Evolutionary conservation across 2,113 vertebrate genomes (phyloP).

Genomic region (Hemiprocne comata): DNA sequence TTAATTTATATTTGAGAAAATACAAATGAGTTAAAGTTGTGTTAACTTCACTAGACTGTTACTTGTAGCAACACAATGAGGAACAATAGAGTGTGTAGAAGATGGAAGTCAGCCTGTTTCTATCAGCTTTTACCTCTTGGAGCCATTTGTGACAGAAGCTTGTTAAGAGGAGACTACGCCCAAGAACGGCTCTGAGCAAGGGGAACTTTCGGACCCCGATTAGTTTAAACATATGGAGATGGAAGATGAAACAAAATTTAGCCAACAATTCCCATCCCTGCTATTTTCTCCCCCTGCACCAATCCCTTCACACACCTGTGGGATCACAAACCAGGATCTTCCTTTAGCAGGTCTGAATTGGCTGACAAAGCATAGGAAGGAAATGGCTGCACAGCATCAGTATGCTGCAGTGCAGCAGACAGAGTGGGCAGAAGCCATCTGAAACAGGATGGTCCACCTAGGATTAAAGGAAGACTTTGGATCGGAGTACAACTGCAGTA

Average conservation of each 20-base stretch:
- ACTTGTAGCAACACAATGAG: not conserved
- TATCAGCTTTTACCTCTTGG: not conserved
- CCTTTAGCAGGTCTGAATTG: not conserved
- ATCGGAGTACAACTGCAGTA: not conserved
- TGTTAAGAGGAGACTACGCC: not conserved
- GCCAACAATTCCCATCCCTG: not conserved
- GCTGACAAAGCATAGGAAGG: not conserved
- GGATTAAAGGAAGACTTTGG: not conserved
- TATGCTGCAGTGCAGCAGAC: rapidly evolving
- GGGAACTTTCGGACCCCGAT: not conserved
- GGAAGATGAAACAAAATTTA: not conserved
- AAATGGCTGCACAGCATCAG: not conserved
- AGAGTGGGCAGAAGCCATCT: not conserved
- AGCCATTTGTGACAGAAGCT: not conserved
- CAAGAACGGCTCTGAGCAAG: not conserved
- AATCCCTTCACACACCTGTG: not conserved
- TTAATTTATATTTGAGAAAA: not conserved
- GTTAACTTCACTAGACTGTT: not conserved
- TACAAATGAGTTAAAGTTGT: not conserved
- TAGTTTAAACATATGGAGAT: not conserved
- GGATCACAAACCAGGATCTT: not conserved
- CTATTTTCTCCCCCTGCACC: not conserved
- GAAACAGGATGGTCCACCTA: not conserved
- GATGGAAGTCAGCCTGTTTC: not conserved
- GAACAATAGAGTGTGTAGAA: not conserved